A percentile compares a stretch with the other conserved stretches of the same genome.
These are phyloP conservation scores for Aphaenogaster floridana DNA, from an alignment of 1,140 invertebrate species.

Conservation along the genomic window DNA sequence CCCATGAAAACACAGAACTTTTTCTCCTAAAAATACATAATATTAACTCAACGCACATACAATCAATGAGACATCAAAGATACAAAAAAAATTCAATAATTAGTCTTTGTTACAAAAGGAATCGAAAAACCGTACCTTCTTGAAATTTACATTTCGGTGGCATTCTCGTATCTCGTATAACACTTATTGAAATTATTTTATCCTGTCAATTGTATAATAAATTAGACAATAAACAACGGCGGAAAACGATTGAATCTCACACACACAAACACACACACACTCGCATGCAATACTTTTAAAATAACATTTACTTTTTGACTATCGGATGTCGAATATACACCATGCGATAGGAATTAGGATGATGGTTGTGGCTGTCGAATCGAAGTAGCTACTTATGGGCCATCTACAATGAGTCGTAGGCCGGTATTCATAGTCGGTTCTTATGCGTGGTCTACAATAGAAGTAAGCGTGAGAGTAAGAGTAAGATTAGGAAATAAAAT, in stretches of 20 bases:
- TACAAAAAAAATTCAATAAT: not conserved
- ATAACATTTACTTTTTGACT: not conserved
- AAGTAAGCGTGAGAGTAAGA: too few relatives aligned
- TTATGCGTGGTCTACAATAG: too few relatives aligned
- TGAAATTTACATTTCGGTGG: slow-evolving; percentile 85
- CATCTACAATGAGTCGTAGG: too few relatives aligned
- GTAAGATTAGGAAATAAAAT: too few relatives aligned
- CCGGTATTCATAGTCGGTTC: too few relatives aligned
- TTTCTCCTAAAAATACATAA: slow-evolving; percentile 91
- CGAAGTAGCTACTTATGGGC: too few relatives aligned
- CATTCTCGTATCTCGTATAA: slow-evolving; percentile 74
- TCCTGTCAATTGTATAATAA: slow-evolving; percentile 1
- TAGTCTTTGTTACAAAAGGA: not conserved
- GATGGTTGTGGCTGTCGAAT: too few relatives aligned
- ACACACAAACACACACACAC: too few relatives aligned
- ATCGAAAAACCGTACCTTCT: slow-evolving; percentile 78
- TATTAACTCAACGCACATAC: not conserved
- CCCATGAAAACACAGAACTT: slow-evolving; percentile 98
- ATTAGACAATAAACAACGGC: slow-evolving; percentile 25
- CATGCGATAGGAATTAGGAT: too few relatives aligned
- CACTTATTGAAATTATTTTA: slow-evolving; percentile 46
- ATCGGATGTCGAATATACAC: not conserved
- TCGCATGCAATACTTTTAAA: slow-evolving; percentile 11
- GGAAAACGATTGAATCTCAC: slow-evolving; percentile 51
- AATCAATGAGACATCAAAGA: not conserved